Conservation (phyloP, 2,113 vertebrate genomes). For the Scopus umbretta region DNA sequence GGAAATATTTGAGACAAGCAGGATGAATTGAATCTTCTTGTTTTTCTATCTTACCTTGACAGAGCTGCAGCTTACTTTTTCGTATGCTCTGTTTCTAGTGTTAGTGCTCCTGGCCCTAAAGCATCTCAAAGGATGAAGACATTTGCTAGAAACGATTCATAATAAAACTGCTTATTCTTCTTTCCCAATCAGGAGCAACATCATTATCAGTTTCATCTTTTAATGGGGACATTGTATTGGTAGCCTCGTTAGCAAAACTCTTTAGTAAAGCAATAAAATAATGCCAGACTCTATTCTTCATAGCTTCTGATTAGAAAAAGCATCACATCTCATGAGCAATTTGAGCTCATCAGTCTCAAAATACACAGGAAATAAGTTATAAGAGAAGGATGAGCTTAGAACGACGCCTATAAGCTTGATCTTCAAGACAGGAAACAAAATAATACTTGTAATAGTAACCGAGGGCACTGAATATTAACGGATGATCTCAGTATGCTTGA, state of each 20-base stretch:
- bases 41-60: not conserved
- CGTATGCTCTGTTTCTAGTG: not conserved
- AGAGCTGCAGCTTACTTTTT: not conserved
- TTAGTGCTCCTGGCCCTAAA: not conserved
- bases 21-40: not conserved
- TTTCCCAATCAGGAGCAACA: not conserved
- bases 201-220: not conserved
- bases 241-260: not conserved
- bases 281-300: not conserved
- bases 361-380: slow-evolving; percentile 7
- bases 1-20: not conserved
- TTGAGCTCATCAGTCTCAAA: slow-evolving; percentile 1
- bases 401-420: not conserved
- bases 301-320: not conserved
- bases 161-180: not conserved
- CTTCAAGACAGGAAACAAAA: not conserved
- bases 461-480: not conserved
- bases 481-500: not conserved
- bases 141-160: not conserved
- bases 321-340: not conserved
- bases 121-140: not conserved
- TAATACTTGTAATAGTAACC: not conserved
- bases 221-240: not conserved
- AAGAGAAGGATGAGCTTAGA: not conserved
- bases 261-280: slow-evolving; percentile 18